A percentile compares a stretch with the other conserved stretches of the same genome.
These are phyloP conservation scores for Xyrichtys novacula DNA, from an alignment of 2,797 vertebrate species.

Conservation along the genomic window DNA sequence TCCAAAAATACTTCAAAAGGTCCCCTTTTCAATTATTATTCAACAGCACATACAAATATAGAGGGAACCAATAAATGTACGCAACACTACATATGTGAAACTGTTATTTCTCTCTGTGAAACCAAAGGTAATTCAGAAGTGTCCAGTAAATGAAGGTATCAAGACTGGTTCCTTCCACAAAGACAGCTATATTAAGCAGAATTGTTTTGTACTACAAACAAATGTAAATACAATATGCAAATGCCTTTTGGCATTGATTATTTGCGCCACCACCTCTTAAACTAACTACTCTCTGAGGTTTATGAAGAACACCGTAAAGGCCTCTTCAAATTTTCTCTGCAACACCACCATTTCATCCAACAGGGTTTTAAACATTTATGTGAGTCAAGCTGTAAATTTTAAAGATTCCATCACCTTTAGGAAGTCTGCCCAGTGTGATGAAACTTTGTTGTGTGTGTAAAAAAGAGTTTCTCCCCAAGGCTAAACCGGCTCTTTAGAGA, in stretches of 20 bases:
- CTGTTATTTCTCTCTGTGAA: no score
- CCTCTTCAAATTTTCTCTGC: constrained; percentile 21
- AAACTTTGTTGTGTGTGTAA: constrained; percentile 42
- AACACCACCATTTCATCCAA: constrained; percentile 38
- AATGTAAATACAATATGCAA: not conserved
- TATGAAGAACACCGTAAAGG: constrained; percentile 32
- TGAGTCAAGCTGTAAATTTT: constrained; percentile 49
- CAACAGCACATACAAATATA: not conserved
- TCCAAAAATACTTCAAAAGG: not conserved
- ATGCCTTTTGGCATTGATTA: constrained; percentile 8
- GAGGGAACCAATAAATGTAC: not conserved
- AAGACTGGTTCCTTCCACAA: not conserved
- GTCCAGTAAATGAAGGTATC: no score
- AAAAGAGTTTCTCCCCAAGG: constrained; percentile 12
- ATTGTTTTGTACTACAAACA: constrained; percentile 9
- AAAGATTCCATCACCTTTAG: constrained; percentile 37
- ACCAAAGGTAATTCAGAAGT: no score
- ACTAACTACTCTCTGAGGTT: constrained; percentile 24
- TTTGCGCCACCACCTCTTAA: constrained; percentile 4
- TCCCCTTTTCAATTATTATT: constrained; percentile 1
- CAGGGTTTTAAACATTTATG: constrained; percentile 58
- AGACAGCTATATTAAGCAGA: not conserved
- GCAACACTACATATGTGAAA: not conserved
- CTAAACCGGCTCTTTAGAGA: constrained; percentile 11
- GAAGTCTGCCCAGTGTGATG: constrained; percentile 50